phyloP scores from a whole-genome alignment of 2,113 vertebrate genomes.

The Microtus ochrogaster region DNA sequence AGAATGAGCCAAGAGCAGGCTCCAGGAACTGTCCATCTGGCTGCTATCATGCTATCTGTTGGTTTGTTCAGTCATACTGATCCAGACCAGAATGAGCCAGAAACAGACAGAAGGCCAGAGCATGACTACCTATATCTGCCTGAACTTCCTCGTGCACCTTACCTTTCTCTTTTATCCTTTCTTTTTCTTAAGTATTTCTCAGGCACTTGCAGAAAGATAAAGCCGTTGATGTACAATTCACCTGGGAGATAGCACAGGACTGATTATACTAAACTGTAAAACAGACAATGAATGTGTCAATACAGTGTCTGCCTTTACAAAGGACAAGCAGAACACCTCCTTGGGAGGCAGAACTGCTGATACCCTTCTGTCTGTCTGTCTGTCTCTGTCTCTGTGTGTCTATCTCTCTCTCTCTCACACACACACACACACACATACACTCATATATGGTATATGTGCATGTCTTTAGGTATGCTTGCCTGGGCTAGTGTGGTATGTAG shows the following conservation, averaged over 20 bases:
- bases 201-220: not conserved
- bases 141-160: not conserved
- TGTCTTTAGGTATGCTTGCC: not conserved
- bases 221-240: not conserved
- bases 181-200: not conserved
- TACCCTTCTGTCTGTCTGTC: not conserved
- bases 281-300: not conserved
- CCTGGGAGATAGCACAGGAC: not conserved
- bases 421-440: no score
- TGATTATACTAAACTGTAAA: not conserved
- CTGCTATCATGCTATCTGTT: not conserved
- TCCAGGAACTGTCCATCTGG: not conserved
- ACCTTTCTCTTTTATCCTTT: not conserved
- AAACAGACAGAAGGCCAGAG: not conserved
- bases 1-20: not conserved
- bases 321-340: not conserved
- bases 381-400: not conserved
- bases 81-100: not conserved
- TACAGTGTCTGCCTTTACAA: not conserved
- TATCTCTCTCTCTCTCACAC: no score
- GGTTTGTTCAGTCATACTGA: not conserved
- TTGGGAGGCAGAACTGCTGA: not conserved
- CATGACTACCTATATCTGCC: not conserved
- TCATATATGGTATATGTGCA: not conserved
- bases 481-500: not conserved